A percentile compares a stretch with the other conserved stretches of the same genome.
phyloP scores from a whole-genome alignment of 2,113 vertebrate species.

The Zapornia atra region DNA sequence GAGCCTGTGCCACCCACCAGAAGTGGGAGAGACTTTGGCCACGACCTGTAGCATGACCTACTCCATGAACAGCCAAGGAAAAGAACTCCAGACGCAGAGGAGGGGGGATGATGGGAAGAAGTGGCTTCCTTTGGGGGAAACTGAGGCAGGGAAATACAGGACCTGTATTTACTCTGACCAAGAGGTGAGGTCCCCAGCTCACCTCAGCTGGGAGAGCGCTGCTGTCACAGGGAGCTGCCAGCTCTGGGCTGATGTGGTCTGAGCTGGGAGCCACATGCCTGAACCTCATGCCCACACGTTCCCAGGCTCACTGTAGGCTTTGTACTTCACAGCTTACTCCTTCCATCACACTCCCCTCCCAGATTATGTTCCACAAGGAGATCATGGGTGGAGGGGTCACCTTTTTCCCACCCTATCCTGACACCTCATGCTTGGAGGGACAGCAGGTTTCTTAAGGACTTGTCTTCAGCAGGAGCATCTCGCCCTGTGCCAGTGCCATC shows the following conservation, averaged over 20 bases:
- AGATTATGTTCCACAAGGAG: not conserved
- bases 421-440: not conserved
- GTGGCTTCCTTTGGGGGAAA: not conserved
- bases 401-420: fast-evolving
- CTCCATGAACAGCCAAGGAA: not conserved
- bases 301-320: not conserved
- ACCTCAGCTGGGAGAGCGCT: not conserved
- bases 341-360: not conserved
- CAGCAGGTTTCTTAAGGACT: not conserved
- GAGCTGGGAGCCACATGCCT: not conserved
- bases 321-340: not conserved
- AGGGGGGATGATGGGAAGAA: not conserved
- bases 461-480: fast-evolving
- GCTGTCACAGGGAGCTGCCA: not conserved
- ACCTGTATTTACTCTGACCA: not conserved
- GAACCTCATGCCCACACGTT: not conserved
- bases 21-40: not conserved
- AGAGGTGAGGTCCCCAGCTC: not conserved
- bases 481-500: too few relatives aligned
- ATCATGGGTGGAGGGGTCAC: not conserved
- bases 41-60: not conserved
- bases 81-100: not conserved
- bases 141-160: not conserved
- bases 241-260: not conserved
- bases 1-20: not conserved